A percentile compares a stretch with the other conserved stretches of the same genome.
Conservation (phyloP, 2,113 vertebrate species). For the Nycticorax nycticorax region DNA sequence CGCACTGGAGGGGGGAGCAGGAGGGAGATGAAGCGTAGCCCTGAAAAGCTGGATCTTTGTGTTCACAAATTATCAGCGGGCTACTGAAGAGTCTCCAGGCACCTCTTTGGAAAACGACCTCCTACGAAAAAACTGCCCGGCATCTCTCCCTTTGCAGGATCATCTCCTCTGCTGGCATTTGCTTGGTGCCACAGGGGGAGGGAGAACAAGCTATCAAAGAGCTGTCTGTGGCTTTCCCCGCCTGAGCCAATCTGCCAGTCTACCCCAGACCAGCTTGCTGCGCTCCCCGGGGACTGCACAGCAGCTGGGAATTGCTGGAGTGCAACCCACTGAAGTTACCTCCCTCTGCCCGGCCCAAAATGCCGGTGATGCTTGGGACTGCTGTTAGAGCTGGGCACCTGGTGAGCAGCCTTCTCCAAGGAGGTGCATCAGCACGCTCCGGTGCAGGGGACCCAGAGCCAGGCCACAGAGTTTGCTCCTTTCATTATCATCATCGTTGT, state of each 20-base stretch:
- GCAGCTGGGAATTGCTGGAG: not conserved
- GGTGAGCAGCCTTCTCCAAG: not conserved
- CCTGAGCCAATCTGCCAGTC: not conserved
- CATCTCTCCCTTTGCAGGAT: not conserved
- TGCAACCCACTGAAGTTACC: not conserved
- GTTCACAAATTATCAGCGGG: not conserved
- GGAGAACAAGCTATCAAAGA: not conserved
- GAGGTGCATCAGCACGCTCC: rapidly evolving
- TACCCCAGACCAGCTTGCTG: not conserved
- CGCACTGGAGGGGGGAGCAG: not conserved
- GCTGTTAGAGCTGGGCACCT: not conserved
- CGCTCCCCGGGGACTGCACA: rapidly evolving
- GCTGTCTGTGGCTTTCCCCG: not conserved
- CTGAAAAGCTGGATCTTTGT: not conserved
- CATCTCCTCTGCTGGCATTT: not conserved
- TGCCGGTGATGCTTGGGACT: not conserved
- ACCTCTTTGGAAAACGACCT: not conserved
- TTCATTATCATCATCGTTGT: not conserved
- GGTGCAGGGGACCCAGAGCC: not conserved
- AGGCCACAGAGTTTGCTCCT: not conserved
- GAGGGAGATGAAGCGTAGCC: not conserved
- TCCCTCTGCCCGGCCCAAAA: not conserved
- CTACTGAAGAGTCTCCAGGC: not conserved
- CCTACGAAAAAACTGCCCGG: not conserved
- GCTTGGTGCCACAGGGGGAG: rapidly evolving